phyloP scores from a whole-genome alignment of 2,797 vertebrate species.

The Glyptemys insculpta region DNA sequence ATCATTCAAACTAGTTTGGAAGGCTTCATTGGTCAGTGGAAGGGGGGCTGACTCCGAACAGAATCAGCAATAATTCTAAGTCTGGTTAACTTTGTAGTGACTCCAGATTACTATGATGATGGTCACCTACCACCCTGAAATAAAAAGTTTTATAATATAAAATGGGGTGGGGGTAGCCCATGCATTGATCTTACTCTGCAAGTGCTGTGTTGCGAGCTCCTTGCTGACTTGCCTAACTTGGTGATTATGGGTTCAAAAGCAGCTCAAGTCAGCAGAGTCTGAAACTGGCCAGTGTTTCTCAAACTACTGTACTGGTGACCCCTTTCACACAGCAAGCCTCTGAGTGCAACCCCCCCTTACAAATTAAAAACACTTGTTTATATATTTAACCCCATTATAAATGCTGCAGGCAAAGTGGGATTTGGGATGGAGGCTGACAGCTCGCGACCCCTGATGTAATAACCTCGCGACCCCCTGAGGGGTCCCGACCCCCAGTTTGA shows the following conservation, averaged over 20 bases:
- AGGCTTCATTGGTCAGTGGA: not conserved
- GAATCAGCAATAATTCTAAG: not conserved
- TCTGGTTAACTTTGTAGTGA: not conserved
- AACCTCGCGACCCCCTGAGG: too few species aligned
- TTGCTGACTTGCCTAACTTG: too few species aligned
- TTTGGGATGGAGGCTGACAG: too few species aligned
- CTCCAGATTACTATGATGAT: rapidly evolving
- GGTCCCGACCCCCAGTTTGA: too few species aligned
- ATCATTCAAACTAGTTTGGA: not conserved
- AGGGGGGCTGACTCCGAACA: not conserved
- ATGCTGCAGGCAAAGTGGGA: too few species aligned
- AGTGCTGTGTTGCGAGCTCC: not conserved
- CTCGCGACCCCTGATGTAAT: too few species aligned
- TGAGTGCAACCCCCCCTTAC: too few species aligned
- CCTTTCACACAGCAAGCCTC: too few species aligned
- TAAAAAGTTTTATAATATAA: not conserved
- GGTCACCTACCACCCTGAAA: not conserved
- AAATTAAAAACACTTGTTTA: too few species aligned
- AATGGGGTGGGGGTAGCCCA: too few species aligned
- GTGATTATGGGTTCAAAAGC: not conserved
- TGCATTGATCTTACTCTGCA: not conserved
- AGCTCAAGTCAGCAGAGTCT: not conserved
- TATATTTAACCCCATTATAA: too few species aligned
- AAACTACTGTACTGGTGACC: too few species aligned
- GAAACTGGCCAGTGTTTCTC: not conserved